Evolutionary conservation across 2,888 invertebrate species (phyloP), one percentile per base, ranked within the genome.

Genomic region (Yponomeuta sedellus): DNA sequence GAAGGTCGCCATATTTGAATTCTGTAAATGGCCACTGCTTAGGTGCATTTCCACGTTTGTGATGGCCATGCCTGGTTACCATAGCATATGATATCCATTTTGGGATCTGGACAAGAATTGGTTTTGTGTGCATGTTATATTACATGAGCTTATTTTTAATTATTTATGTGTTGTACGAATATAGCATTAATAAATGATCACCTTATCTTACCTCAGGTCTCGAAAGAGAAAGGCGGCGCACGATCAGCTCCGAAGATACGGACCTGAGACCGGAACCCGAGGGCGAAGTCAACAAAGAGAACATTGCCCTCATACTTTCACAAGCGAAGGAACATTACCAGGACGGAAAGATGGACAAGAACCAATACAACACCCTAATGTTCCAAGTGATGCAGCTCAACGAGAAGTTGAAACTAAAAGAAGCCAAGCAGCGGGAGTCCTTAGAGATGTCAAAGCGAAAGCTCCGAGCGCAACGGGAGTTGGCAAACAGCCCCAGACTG

Each of bases 291-390:
- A 91, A 93, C 70, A 93, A 94, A 70, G 93, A 93, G 68, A 94
- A 94, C 67, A 94, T 95, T 72, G 94, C 95, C 68, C 94, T 95
- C 61, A 96, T 97, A 68, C 94, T 97, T 78, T 93, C 94, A 11
- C 96, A 96, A 75, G 97, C 97, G 0, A 96, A 96, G 68, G 95
- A 96, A 73, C 94, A 96, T 73, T 93, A 95, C 69, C 94, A 94
- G 69, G 94, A 94, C 65, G 96, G 97, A 0, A 93, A 93, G 62
- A 93, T 97, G 67, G 94, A 95, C 65, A 94, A 94, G 76, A 94
- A 93, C 44, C 95, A 96, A 75, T 96, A 96, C 78, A 94, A 95
- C 72, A 94, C 94, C 11, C 86, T 96, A 20, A 93, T 97, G 80
- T 94, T 94, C 78, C 95, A 96, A 80, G 95, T 96, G 1, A 88